Conservation (phyloP, 1,140 invertebrate species). For the Gonioctena quinquepunctata region DNA sequence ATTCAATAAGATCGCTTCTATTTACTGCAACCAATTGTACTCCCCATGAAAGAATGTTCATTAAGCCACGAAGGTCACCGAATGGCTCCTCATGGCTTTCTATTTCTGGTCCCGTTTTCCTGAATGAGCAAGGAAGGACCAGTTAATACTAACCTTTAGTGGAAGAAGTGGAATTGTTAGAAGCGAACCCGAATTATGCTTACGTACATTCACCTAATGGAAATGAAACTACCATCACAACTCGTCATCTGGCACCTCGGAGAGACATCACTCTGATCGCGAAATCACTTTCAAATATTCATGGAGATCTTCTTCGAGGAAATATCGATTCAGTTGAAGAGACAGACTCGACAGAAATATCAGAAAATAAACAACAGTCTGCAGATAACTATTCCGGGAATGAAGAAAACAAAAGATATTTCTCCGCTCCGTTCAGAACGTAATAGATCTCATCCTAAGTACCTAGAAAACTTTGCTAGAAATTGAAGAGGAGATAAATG, state of each 20-base stretch:
- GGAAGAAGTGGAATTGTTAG: not conserved
- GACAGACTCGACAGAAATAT: too few species aligned
- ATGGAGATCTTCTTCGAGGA: too few species aligned
- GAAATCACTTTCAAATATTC: too few species aligned
- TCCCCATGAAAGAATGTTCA: not conserved
- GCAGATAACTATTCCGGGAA: too few species aligned
- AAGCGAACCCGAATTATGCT: not conserved
- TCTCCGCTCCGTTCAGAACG: too few species aligned
- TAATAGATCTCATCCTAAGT: too few species aligned
- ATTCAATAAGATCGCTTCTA: not conserved
- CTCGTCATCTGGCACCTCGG: too few species aligned
- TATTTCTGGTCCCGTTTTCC: not conserved
- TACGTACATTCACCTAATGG: not conserved
- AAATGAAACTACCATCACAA: not conserved
- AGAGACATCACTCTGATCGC: not conserved
- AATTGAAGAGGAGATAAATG: too few species aligned
- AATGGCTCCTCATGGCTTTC: not conserved
- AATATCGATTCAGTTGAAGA: too few species aligned
- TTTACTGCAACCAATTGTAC: not conserved
- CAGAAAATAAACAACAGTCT: too few species aligned
- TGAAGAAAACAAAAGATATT: too few species aligned
- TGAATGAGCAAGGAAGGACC: not conserved
- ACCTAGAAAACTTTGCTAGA: too few species aligned
- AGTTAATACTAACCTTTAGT: not conserved
- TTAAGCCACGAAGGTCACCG: not conserved